Percentiles rank a stretch among this genome's conserved stretches.
phyloP scores from a whole-genome alignment of 2,797 vertebrate genomes.

The Pogoniulus pusillus region DNA sequence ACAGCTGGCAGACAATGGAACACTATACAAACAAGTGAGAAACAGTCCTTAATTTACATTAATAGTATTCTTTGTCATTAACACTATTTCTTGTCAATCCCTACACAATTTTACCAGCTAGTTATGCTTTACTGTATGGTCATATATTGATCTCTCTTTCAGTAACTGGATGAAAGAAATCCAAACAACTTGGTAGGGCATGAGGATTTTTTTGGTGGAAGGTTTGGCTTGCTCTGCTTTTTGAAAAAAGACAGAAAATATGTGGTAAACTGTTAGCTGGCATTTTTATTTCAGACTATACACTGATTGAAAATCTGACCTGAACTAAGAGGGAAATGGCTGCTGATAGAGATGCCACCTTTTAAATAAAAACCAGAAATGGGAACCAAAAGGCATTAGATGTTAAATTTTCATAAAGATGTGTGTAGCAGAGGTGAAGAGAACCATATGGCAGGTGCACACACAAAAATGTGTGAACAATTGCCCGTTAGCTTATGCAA shows the following conservation, averaged over 20 bases:
- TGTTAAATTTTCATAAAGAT: not conserved
- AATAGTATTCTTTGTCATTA: not conserved
- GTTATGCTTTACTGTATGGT: not conserved
- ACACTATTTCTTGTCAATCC: not conserved
- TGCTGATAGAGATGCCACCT: not conserved
- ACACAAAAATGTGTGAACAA: constrained; percentile 15
- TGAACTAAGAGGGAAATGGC: not conserved
- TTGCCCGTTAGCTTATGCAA: constrained; percentile 24
- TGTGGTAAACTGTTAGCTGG: not conserved
- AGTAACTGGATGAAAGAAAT: not conserved
- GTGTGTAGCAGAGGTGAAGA: constrained; percentile 8
- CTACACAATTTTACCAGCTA: not conserved
- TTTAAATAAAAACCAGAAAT: not conserved
- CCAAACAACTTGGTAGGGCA: not conserved
- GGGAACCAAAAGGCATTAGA: not conserved
- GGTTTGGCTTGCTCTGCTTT: not conserved
- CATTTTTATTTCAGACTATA: not conserved
- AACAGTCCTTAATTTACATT: not conserved
- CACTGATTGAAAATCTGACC: not conserved
- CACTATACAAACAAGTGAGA: not conserved
- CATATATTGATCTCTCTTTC: not conserved
- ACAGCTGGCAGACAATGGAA: not conserved
- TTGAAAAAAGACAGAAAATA: not conserved
- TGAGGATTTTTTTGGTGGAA: too few species aligned
- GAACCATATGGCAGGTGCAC: constrained; percentile 24